A percentile compares a stretch with the other conserved stretches of the same genome.
These are phyloP conservation scores for Trichacis sp. DNA, from an alignment of 2,888 invertebrate species.

Conservation along the genomic window DNA sequence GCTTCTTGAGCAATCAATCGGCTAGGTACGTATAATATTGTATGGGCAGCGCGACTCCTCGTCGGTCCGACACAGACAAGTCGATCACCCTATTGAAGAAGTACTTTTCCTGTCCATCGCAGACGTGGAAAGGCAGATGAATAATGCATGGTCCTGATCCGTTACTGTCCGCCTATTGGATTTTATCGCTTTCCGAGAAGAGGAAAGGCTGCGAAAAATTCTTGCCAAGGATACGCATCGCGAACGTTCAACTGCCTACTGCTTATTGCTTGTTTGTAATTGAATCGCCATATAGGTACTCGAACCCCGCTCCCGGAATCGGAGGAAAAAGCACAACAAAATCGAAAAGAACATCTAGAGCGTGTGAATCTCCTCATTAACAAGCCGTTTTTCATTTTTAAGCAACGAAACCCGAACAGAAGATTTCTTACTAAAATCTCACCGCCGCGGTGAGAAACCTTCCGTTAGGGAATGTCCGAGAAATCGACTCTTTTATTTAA, in stretches of 20 bases:
- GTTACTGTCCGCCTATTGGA: constrained; percentile 47
- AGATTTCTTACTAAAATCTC: no score
- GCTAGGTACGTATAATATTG: neutral
- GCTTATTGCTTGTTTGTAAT: constrained; percentile 9
- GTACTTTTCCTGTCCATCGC: constrained; percentile 22
- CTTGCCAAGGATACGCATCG: constrained; percentile 50
- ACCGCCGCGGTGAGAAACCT: no score
- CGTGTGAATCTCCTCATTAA: neutral
- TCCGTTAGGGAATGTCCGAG: no score
- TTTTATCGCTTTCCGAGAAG: constrained; percentile 56
- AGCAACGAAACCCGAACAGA: no score
- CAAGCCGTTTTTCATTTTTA: no score
- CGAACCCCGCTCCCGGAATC: neutral
- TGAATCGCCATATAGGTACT: constrained; percentile 8
- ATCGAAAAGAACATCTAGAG: neutral
- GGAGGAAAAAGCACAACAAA: constrained; percentile 1
- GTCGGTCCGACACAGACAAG: constrained; percentile 29
- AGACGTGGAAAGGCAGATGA: constrained; percentile 26
- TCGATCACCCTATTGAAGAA: constrained; percentile 24
- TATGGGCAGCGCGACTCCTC: neutral
- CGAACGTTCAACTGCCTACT: constrained; percentile 18
- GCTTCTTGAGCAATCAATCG: no score
- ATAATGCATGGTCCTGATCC: constrained; percentile 28
- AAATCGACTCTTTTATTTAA: no score
- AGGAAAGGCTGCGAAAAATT: constrained; percentile 56